Conservation (phyloP, 2,888 invertebrate genomes). For the Zaprionus obscuricornis region DNA sequence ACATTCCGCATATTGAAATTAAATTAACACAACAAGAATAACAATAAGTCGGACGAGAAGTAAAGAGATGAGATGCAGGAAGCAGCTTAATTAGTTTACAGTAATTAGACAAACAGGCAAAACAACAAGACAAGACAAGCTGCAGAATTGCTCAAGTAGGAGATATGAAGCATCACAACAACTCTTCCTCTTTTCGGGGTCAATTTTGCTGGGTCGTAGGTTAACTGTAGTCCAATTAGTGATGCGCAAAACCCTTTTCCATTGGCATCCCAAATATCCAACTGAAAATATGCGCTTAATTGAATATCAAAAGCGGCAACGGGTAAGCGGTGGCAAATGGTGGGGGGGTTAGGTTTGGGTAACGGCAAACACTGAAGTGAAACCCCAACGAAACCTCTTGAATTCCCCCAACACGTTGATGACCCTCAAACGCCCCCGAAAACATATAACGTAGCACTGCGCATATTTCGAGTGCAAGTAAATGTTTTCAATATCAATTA, state of each 20-base stretch:
- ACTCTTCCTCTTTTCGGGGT: too few species aligned
- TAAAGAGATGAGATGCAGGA: background rate
- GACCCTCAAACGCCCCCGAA: constrained; percentile 42
- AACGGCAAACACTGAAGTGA: too few species aligned
- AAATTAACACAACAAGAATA: constrained; percentile 51
- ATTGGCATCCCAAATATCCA: constrained; percentile 44
- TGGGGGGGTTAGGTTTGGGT: too few species aligned
- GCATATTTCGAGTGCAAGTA: constrained; percentile 35
- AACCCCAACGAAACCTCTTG: constrained; percentile 11
- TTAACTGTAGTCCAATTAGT: constrained; percentile 56
- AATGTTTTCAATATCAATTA: constrained; percentile 73
- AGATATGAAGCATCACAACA: too few species aligned
- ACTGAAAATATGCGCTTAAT: constrained; percentile 70
- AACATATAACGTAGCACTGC: background rate
- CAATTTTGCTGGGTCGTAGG: background rate
- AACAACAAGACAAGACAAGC: constrained; percentile 21
- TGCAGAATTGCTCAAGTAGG: constrained; percentile 23
- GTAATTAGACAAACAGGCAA: constrained; percentile 61
- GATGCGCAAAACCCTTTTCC: constrained; percentile 31
- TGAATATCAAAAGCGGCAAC: constrained; percentile 40
- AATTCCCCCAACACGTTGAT: constrained; percentile 32
- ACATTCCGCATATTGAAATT: constrained; percentile 53
- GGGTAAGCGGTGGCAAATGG: background rate
- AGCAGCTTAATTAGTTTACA: constrained; percentile 57
- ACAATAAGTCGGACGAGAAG: constrained; percentile 1